Conservation (phyloP, 2,888 invertebrate species). For the Chirona hameri region DNA sequence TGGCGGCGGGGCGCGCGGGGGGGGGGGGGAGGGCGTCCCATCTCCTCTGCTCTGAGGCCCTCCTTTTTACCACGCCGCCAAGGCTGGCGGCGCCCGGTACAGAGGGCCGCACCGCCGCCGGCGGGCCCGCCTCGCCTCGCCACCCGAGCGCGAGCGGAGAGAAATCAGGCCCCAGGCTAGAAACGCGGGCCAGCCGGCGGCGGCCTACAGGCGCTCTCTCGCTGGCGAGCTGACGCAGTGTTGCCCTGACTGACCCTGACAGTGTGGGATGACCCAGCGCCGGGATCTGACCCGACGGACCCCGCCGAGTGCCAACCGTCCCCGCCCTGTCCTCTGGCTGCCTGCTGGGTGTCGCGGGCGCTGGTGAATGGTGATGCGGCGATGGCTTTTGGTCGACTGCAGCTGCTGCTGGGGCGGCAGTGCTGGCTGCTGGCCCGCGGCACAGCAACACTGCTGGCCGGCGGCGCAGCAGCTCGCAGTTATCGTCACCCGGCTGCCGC, state of each 20-base stretch:
- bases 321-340: too few species aligned
- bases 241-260: background rate
- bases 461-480: too few species aligned
- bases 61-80: background rate
- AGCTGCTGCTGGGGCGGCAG: too few species aligned
- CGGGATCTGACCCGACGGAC: too few species aligned
- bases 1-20: background rate
- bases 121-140: background rate
- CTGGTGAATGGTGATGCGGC: too few species aligned
- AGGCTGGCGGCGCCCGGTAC: background rate
- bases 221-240: background rate
- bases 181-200: background rate
- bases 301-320: too few species aligned
- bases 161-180: constrained; percentile 1
- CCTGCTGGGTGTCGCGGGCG: too few species aligned
- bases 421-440: too few species aligned
- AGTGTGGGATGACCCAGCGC: too few species aligned
- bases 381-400: too few species aligned
- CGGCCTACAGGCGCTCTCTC: background rate
- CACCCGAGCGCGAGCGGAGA: background rate
- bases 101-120: background rate
- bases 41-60: background rate
- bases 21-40: background rate
- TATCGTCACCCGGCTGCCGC: too few species aligned
- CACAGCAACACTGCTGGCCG: too few species aligned